Percentiles rank a stretch among this genome's conserved stretches.
Conservation (phyloP, 2,888 invertebrate genomes). For the Drosophila nr. perissopoda region DNA sequence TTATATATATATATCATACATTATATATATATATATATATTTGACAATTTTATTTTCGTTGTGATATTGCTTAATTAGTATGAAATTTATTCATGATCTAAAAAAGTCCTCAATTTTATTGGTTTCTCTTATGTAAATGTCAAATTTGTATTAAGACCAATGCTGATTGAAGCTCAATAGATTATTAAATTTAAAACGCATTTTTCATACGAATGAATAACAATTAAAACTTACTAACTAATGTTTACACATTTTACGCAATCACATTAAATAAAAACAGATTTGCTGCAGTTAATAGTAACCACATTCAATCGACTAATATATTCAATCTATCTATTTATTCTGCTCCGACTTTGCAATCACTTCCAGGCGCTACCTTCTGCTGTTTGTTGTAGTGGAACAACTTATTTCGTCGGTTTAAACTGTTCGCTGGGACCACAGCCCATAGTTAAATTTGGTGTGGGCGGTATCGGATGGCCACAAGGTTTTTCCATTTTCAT, state of each 20-base stretch:
- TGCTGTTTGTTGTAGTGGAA: conserved; percentile 2
- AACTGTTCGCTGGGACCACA: conserved; percentile 24
- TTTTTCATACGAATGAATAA: not conserved
- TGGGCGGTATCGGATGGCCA: conserved; percentile 17
- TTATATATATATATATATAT: not conserved
- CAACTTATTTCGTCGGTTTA: conserved; percentile 23
- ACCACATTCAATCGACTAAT: not conserved
- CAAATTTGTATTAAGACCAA: not conserved
- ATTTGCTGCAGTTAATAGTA: not conserved
- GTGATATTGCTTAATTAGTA: not conserved
- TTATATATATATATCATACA: too few relatives aligned
- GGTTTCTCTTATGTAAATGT: not conserved
- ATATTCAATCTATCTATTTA: not conserved
- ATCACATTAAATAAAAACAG: not conserved
- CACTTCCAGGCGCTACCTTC: conserved; percentile 9
- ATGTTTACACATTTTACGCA: not conserved
- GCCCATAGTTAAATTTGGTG: conserved; percentile 24
- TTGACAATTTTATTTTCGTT: not conserved
- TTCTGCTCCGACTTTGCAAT: conserved; percentile 6
- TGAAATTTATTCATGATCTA: not conserved
- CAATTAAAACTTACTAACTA: not conserved
- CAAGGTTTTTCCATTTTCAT: conserved; percentile 33
- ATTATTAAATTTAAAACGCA: not conserved
- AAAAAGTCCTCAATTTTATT: not conserved
- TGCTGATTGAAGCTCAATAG: not conserved